A percentile compares a stretch with the other conserved stretches of the same genome.
phyloP scores from a whole-genome alignment of 2,797 vertebrate genomes.

The Aldrovandia affinis region DNA sequence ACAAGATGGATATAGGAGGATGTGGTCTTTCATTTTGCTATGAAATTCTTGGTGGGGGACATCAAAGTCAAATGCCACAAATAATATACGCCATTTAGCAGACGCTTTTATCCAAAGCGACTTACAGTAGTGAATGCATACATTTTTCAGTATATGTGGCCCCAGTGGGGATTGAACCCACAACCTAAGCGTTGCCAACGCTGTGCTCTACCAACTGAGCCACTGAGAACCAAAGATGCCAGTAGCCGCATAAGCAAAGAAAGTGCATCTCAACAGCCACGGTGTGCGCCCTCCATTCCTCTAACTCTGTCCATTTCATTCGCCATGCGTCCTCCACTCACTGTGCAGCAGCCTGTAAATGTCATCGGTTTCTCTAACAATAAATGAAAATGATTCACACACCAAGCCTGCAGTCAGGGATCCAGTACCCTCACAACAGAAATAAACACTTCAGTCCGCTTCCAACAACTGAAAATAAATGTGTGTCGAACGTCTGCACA shows the following conservation, averaged over 20 bases:
- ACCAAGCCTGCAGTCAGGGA: neutral
- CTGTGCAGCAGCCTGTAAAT: neutral
- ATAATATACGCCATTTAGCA: too few species aligned
- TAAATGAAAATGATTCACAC: neutral
- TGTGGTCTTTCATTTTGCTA: neutral
- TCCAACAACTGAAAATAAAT: neutral
- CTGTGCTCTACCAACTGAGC: too few species aligned
- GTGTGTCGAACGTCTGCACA: neutral
- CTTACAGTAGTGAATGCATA: too few species aligned
- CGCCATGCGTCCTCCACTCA: neutral
- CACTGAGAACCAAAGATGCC: too few species aligned
- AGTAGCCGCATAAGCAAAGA: neutral
- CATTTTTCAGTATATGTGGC: too few species aligned
- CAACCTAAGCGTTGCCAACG: too few species aligned
- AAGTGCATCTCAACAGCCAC: neutral
- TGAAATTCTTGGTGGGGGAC: neutral
- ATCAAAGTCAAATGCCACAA: neutral
- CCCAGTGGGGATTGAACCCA: too few species aligned
- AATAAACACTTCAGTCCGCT: neutral
- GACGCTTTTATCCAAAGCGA: too few species aligned
- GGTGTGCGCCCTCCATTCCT: neutral
- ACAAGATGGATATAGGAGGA: neutral
- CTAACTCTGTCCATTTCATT: neutral
- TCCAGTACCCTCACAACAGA: neutral
- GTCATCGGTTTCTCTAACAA: neutral